phyloP scores from a whole-genome alignment of 2,888 invertebrate species.

The Leptopilina syphax region DNA sequence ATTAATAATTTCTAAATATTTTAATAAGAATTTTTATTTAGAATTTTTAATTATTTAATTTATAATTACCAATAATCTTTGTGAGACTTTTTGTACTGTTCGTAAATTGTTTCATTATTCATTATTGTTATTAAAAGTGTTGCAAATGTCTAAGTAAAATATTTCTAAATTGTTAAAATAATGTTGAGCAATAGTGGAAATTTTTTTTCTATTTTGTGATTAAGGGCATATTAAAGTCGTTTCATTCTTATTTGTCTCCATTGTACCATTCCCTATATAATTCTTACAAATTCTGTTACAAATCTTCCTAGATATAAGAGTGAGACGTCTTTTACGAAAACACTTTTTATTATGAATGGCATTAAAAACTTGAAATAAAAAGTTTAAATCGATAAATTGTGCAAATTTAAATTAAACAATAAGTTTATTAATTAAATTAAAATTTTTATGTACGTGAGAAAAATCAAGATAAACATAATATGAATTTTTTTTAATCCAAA shows the following conservation, averaged over 20 bases:
- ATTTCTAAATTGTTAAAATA: neutral
- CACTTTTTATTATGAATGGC: too few species aligned
- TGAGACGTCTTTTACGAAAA: too few species aligned
- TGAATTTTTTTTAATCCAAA: neutral
- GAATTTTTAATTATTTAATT: neutral
- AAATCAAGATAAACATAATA: neutral
- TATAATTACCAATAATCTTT: neutral
- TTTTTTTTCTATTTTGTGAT: too few species aligned
- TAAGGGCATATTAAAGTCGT: too few species aligned
- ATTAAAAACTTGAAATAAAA: too few species aligned
- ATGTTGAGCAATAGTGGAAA: too few species aligned
- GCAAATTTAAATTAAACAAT: too few species aligned
- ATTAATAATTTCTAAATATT: neutral
- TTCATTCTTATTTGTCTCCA: too few species aligned
- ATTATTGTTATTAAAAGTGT: neutral
- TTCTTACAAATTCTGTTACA: too few species aligned
- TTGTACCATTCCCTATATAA: too few species aligned
- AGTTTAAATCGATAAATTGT: too few species aligned
- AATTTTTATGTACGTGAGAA: neutral
- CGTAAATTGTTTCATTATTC: neutral
- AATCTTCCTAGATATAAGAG: too few species aligned
- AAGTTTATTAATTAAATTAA: neutral
- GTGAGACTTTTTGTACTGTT: constrained; percentile 6
- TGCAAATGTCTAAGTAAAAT: neutral
- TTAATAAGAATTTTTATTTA: neutral